Percentiles rank a stretch among this genome's conserved stretches.
Evolutionary conservation across 2,797 vertebrate genomes (phyloP).

Genomic region (Onychomys leucogaster): DNA sequence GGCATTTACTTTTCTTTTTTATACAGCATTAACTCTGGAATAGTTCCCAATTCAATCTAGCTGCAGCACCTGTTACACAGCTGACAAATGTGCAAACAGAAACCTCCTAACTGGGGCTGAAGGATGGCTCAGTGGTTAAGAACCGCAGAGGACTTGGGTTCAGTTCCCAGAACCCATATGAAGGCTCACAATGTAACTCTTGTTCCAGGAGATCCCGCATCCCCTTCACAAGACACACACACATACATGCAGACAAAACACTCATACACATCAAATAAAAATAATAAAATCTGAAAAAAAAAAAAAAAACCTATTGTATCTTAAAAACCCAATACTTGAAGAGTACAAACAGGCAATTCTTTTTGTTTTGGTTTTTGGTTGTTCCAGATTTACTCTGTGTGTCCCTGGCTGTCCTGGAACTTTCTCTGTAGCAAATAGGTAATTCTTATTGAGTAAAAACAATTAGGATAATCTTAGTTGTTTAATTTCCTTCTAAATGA

Average conservation of each 20-base stretch:
- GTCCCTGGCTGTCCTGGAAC: background rate
- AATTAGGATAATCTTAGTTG: background rate
- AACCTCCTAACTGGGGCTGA: background rate
- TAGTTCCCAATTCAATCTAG: conserved; percentile 66
- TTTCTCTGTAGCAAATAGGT: background rate
- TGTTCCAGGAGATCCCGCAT: background rate
- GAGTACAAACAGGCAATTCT: conserved; percentile 49
- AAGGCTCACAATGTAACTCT: background rate
- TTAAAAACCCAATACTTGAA: conserved; percentile 47
- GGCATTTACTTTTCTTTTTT: conserved; percentile 56
- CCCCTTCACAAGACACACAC: background rate
- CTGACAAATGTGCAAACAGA: conserved; percentile 47
- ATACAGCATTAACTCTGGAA: conserved; percentile 40
- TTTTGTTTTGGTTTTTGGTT: background rate
- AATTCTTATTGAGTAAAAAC: conserved; percentile 55
- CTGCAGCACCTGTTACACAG: conserved; percentile 52
- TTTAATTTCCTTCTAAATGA: conserved; percentile 59
- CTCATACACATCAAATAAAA: background rate
- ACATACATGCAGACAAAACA: background rate
- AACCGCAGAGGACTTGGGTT: background rate
- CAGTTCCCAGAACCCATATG: background rate
- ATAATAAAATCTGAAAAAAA: background rate
- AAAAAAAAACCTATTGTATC: background rate
- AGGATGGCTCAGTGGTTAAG: background rate
- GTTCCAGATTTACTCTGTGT: background rate